Conservation (phyloP, 2,888 invertebrate genomes). For the Monoplex corrugatus region DNA sequence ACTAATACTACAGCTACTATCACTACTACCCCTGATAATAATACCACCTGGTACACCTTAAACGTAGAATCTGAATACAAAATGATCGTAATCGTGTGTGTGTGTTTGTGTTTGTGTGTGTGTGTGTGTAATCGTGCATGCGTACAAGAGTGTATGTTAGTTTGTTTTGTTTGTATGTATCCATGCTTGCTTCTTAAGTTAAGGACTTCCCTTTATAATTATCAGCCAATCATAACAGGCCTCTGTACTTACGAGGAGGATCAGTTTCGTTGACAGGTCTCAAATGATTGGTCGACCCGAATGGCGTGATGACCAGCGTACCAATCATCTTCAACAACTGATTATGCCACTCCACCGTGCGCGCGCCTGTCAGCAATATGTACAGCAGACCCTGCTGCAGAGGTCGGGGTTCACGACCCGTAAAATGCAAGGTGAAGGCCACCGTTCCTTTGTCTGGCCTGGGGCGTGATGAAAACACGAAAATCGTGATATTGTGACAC, state of each 20-base stretch:
- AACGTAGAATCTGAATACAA: no score
- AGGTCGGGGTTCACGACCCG: conserved; percentile 50
- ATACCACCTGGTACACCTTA: no score
- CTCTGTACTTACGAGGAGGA: conserved; percentile 26
- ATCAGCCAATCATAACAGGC: no score
- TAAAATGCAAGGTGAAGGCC: conserved; percentile 50
- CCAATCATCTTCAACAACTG: conserved; percentile 57
- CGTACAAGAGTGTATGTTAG: no score
- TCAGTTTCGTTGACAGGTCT: conserved; percentile 50
- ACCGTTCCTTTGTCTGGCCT: conserved; percentile 47
- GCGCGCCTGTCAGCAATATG: conserved; percentile 51
- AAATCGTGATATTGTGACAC: no score
- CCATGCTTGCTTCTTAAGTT: no score
- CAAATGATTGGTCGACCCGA: conserved; percentile 43
- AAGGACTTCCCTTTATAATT: no score
- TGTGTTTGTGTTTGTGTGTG: background rate
- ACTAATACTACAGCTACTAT: no score
- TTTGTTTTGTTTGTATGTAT: background rate
- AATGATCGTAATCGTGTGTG: background rate
- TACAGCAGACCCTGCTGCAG: conserved; percentile 53
- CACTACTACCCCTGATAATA: no score
- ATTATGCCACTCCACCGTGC: conserved; percentile 41
- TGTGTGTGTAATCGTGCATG: background rate
- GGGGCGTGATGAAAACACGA: no score
- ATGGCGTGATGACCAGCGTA: conserved; percentile 55